These are phyloP conservation scores for Trachemys scripta DNA, from an alignment of 2,113 vertebrate genomes.

Conservation along the genomic window DNA sequence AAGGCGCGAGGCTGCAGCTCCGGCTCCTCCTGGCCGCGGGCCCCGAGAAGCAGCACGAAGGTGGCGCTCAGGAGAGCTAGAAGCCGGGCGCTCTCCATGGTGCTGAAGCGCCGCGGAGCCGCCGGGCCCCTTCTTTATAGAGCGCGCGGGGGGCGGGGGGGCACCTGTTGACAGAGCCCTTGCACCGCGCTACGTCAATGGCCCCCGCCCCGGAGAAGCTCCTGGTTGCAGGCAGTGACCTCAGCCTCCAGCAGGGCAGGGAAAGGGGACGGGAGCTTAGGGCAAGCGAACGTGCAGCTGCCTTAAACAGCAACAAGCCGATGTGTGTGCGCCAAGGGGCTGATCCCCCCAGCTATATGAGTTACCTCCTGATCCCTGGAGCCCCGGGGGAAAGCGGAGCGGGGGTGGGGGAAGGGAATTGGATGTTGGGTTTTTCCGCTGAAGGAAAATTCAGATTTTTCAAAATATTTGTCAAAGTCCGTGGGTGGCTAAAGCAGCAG, in stretches of 20 bases:
- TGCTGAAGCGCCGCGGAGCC: slow-evolving; percentile 62
- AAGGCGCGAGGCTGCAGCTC: slow-evolving; percentile 74
- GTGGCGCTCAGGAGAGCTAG: slow-evolving; percentile 74
- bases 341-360: too few species aligned
- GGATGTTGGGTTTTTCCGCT: background rate
- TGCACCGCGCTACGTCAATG: slow-evolving; percentile 74
- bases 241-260: slow-evolving; percentile 36
- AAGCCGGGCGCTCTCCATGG: slow-evolving; percentile 83
- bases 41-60: slow-evolving; percentile 69
- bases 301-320: too few species aligned
- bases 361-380: background rate
- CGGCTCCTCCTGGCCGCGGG: slow-evolving; percentile 70
- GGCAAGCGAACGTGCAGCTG: too few species aligned
- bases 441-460: background rate
- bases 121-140: slow-evolving; percentile 59
- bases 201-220: slow-evolving; percentile 40
- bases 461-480: background rate
- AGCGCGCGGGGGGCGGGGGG: slow-evolving; percentile 38
- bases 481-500: background rate
- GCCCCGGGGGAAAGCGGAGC: too few species aligned
- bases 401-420: too few species aligned
- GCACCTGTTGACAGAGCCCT: slow-evolving; percentile 64
- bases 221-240: background rate
- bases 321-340: background rate
- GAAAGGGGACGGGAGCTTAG: background rate